These are phyloP conservation scores for Rhyacichthys aspro DNA, from an alignment of 2,797 vertebrate species.

Conservation along the genomic window DNA sequence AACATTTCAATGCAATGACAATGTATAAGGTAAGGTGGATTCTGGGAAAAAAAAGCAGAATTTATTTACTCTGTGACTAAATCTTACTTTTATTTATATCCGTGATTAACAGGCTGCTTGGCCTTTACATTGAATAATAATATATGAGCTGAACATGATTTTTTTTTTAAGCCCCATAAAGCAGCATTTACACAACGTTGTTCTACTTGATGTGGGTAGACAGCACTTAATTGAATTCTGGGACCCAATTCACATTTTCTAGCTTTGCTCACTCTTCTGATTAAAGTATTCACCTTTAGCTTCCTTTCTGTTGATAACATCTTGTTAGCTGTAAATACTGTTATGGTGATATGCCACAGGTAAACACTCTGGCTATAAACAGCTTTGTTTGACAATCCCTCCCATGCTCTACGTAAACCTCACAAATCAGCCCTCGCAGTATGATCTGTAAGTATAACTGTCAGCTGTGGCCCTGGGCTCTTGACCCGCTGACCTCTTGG, in stretches of 20 bases:
- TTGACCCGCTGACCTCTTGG: slow-evolving; percentile 54
- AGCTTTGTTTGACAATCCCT: slow-evolving; percentile 66
- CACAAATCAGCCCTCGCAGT: slow-evolving; percentile 67
- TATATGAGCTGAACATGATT: too few relatives aligned
- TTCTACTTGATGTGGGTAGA: too few relatives aligned
- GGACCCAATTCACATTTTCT: slow-evolving; percentile 6
- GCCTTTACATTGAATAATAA: too few relatives aligned
- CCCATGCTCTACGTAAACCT: slow-evolving; percentile 64
- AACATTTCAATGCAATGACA: slow-evolving; percentile 29
- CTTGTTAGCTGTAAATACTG: slow-evolving; percentile 47
- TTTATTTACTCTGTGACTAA: too few relatives aligned
- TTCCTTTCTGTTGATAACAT: slow-evolving; percentile 33
- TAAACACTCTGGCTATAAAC: slow-evolving; percentile 71
- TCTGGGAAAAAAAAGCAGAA: too few relatives aligned
- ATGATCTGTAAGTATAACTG: slow-evolving; percentile 69
- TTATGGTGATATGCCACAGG: slow-evolving; percentile 48
- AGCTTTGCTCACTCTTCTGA: not conserved
- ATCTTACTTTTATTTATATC: too few relatives aligned
- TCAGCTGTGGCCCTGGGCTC: slow-evolving; percentile 61
- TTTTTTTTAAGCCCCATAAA: too few relatives aligned
- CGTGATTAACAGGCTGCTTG: too few relatives aligned
- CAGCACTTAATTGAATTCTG: too few relatives aligned
- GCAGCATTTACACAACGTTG: too few relatives aligned
- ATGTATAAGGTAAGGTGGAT: too few relatives aligned
- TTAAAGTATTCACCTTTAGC: slow-evolving; percentile 2